Evolutionary conservation across 2,797 vertebrate genomes (phyloP).

Genomic region (Enteromius mattozi): DNA sequence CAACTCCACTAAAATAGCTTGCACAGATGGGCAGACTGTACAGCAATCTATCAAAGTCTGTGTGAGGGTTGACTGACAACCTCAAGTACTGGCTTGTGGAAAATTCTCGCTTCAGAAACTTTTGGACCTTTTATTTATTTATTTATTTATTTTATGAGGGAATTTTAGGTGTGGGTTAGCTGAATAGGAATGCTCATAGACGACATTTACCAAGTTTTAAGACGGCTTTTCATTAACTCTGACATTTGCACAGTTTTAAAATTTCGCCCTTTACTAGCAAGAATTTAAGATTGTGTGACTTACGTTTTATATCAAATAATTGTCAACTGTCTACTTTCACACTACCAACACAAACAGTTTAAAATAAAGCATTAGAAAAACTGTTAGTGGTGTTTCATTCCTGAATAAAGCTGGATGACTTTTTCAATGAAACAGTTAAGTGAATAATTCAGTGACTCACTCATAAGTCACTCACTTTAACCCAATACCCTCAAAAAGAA

Average conservation of each 20-base stretch:
- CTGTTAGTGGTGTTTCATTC: not conserved
- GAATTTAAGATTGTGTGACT: not conserved
- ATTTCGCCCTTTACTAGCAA: not conserved
- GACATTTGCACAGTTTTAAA: not conserved
- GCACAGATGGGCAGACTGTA: constrained; percentile 61
- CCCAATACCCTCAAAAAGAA: not conserved
- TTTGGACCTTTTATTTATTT: not conserved
- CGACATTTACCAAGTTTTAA: not conserved
- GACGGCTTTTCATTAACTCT: not conserved
- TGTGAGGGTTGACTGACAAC: constrained; percentile 62
- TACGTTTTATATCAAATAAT: not conserved
- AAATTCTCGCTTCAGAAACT: constrained; percentile 10
- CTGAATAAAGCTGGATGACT: not conserved
- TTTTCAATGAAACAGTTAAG: not conserved
- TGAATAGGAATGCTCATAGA: not conserved
- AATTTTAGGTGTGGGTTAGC: not conserved
- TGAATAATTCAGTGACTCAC: not conserved
- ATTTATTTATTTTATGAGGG: not conserved
- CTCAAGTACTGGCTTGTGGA: constrained; percentile 18
- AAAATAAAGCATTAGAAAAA: not conserved
- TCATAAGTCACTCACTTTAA: not conserved
- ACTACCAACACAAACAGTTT: not conserved
- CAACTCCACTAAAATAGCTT: constrained; percentile 62
- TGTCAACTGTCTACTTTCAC: not conserved
- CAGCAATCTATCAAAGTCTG: constrained; percentile 57